Base-by-base conservation (phyloP, 2,113 vertebrate genomes). In the Poeciliopsis turrubarensis region DNA sequence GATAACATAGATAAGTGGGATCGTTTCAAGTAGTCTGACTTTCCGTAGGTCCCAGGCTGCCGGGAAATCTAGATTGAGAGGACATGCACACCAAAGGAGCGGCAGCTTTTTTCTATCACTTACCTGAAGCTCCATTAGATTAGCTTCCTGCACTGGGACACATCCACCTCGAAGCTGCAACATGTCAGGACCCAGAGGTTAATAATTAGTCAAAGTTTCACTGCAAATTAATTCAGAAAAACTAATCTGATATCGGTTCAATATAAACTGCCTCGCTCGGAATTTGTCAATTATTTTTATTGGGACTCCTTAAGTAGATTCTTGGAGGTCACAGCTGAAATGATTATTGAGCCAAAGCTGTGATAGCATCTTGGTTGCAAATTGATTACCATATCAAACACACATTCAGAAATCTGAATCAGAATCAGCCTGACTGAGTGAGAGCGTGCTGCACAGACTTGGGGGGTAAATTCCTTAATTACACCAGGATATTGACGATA, bases 11-110 rank as follows among this genome's bases (percentile, higher is more conserved):
- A 82, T 81, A 77, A 84, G 39, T 34, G 29, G 75, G 78, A 87
- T 91, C 77, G 81, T 82, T 76, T 79, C 78, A 57, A 51, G 78
- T 73, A 54, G 70, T 70, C 76, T 67, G 80, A 73, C 64, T 68
- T 66, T 60, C 73, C 70, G 82, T 83, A 90, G 83, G 85, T 87
- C 88, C 61, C 66, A 76, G 82, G 51, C 51, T 57, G 51, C 22
- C 25, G 22, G 25, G 51, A 57, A 57, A 57, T n/a, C 51, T 57
- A 57, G 51, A 57, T 57, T 54, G 47, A 54, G 47, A 54, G 51
- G 51, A n/a, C 51, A 57, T 0, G 47, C 14, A 54, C 19, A 1
- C 6, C 25, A 22, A 25, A 57, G 51, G 51, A 10, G 10, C 51
- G 10, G 7, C 17, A 25, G 6, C 22, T 25, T 57, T 57, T 57